Percentiles rank a stretch among this genome's conserved stretches.
These are phyloP conservation scores for Ptychoptera albimana DNA, from an alignment of 2,888 invertebrate genomes.

Conservation along the genomic window DNA sequence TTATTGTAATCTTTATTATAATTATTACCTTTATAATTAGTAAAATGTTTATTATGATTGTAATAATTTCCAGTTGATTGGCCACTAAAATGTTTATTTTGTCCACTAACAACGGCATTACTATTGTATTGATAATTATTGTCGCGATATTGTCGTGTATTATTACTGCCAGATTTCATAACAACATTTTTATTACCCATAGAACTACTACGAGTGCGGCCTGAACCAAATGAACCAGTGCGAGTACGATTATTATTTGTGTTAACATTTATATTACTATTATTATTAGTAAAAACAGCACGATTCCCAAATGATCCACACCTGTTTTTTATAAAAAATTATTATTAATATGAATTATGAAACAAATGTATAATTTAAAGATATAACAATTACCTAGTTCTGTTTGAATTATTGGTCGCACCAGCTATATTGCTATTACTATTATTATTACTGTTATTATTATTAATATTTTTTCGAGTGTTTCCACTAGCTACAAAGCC, in stretches of 20 bases:
- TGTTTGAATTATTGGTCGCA: constrained; percentile 2
- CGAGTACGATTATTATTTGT: constrained; percentile 21
- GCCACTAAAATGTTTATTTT: no score
- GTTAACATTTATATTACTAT: no score
- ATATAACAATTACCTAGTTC: not conserved
- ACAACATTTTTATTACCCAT: constrained; percentile 22
- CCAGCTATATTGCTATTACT: not conserved
- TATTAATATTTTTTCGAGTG: constrained; percentile 15
- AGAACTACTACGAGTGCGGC: constrained; percentile 28
- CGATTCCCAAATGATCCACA: constrained; percentile 28
- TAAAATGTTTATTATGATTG: no score
- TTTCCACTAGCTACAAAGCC: constrained; percentile 24
- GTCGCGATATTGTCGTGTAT: constrained; percentile 1
- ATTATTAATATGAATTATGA: not conserved
- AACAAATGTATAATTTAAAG: not conserved
- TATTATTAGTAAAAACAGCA: not conserved
- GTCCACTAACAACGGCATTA: no score
- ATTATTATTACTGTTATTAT: constrained; percentile 26
- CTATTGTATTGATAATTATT: no score
- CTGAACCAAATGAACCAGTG: constrained; percentile 28
- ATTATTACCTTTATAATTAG: no score
- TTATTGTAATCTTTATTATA: no score
- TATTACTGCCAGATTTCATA: not conserved
- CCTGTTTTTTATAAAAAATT: constrained; percentile 1
- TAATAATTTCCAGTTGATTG: no score